A percentile compares a stretch with the other conserved stretches of the same genome.
Evolutionary conservation across 1,140 invertebrate species (phyloP).

Genomic region (Marisa cornuarietis): DNA sequence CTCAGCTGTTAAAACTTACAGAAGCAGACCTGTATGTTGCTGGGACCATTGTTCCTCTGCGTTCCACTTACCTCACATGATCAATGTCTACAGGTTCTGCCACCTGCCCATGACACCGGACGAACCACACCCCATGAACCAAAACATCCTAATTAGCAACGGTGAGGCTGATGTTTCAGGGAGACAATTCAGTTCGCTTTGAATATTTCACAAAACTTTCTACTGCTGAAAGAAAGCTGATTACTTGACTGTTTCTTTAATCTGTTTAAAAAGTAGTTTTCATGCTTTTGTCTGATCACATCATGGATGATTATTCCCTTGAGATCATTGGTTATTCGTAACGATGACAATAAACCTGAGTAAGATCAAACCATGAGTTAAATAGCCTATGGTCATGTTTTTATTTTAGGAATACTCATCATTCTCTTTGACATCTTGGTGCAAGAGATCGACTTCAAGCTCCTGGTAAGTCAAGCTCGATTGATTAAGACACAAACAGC

Average conservation of each 20-base stretch:
- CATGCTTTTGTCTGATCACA: too few species aligned
- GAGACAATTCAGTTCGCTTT: too few species aligned
- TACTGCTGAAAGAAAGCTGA: too few species aligned
- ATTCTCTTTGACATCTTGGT: conserved; percentile 62
- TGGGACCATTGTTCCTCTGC: background rate
- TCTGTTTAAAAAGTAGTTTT: too few species aligned
- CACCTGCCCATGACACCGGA: conserved; percentile 61
- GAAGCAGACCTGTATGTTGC: too few species aligned
- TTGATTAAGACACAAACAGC: too few species aligned
- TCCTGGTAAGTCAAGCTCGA: conserved; percentile 45
- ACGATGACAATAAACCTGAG: background rate
- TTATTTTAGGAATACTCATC: conserved; percentile 57
- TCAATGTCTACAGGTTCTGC: conserved; percentile 54
- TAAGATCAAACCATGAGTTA: background rate
- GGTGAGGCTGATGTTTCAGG: conserved; percentile 41
- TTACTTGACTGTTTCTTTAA: too few species aligned
- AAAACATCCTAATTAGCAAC: conserved; percentile 65
- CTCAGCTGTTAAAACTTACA: too few species aligned
- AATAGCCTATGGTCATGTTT: background rate
- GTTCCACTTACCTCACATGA: background rate
- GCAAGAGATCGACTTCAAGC: conserved; percentile 60
- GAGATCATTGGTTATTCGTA: too few species aligned
- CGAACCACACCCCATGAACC: conserved; percentile 65
- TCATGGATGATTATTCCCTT: too few species aligned
- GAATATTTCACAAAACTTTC: too few species aligned